A percentile compares a stretch with the other conserved stretches of the same genome.
These are phyloP conservation scores for Diplolepis rosae DNA, from an alignment of 2,888 invertebrate species.

Conservation along the genomic window DNA sequence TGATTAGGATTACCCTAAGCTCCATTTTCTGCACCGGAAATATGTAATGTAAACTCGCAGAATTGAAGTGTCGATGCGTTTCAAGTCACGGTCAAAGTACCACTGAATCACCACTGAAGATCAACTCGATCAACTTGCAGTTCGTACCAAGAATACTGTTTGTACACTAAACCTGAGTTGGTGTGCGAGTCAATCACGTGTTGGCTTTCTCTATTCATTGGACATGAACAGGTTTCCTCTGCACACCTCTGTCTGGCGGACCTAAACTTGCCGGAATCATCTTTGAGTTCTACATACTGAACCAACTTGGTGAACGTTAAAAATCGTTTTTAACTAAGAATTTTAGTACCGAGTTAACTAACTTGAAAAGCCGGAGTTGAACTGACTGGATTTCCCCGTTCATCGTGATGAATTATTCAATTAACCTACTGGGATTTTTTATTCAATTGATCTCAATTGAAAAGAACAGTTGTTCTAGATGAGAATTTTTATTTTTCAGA, in stretches of 20 bases:
- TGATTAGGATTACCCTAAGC: conserved; percentile 51
- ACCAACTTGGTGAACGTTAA: background rate
- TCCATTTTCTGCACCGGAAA: conserved; percentile 40
- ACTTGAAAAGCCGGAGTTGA: background rate
- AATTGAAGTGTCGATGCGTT: conserved; percentile 27
- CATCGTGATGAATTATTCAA: background rate
- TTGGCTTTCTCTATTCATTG: conserved; percentile 45
- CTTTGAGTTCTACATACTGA: background rate
- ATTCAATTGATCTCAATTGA: background rate
- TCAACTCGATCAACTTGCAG: conserved; percentile 33
- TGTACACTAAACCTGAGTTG: background rate
- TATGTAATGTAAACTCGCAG: conserved; percentile 14
- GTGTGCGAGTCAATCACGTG: conserved; percentile 33
- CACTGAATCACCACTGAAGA: no score
- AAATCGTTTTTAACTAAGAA: background rate
- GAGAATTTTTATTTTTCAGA: background rate
- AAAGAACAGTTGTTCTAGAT: background rate
- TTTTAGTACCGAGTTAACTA: background rate
- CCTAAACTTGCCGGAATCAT: background rate
- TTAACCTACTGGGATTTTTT: background rate
- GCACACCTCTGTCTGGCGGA: background rate
- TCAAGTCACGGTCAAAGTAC: conserved; percentile 41
- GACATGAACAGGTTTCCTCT: conserved; percentile 25
- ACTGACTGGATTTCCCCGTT: background rate
- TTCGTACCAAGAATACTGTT: conserved; percentile 6